Conservation (phyloP, 1,140 invertebrate genomes). For the Microplitis demolitor region DNA sequence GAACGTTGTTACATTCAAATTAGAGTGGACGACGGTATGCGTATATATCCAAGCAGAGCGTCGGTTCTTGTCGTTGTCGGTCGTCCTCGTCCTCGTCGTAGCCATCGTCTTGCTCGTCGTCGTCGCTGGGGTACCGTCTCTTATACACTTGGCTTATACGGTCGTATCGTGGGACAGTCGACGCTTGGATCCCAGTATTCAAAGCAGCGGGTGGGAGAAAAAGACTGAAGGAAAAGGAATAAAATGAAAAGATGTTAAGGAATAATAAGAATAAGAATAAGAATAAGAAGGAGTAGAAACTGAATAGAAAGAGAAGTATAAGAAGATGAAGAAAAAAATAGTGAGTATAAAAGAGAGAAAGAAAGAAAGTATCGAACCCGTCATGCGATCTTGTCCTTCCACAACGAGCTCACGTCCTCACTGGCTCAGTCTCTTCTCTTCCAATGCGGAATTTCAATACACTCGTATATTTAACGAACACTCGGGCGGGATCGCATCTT, state of each 20-base stretch:
- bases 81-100: constrained; percentile 41
- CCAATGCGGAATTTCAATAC: constrained; percentile 51
- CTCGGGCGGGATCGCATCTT: constrained; percentile 27
- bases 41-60: constrained; percentile 35
- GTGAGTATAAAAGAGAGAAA: background rate
- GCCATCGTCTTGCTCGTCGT: constrained; percentile 23
- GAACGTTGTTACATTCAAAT: constrained; percentile 64
- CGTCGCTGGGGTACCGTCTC: constrained; percentile 8
- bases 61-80: constrained; percentile 13
- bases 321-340: background rate
- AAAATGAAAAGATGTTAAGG: background rate
- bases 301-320: background rate
- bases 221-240: constrained; percentile 7
- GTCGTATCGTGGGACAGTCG: constrained; percentile 26
- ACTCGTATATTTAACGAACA: constrained; percentile 56
- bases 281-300: background rate
- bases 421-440: constrained; percentile 33
- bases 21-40: constrained; percentile 60
- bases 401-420: constrained; percentile 47
- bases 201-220: constrained; percentile 53
- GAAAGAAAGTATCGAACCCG: constrained; percentile 37
- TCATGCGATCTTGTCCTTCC: constrained; percentile 55
- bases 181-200: constrained; percentile 38
- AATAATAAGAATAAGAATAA: background rate
- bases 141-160: constrained; percentile 11